phyloP scores from a whole-genome alignment of 2,113 vertebrate species.

The Hippotragus niger region DNA sequence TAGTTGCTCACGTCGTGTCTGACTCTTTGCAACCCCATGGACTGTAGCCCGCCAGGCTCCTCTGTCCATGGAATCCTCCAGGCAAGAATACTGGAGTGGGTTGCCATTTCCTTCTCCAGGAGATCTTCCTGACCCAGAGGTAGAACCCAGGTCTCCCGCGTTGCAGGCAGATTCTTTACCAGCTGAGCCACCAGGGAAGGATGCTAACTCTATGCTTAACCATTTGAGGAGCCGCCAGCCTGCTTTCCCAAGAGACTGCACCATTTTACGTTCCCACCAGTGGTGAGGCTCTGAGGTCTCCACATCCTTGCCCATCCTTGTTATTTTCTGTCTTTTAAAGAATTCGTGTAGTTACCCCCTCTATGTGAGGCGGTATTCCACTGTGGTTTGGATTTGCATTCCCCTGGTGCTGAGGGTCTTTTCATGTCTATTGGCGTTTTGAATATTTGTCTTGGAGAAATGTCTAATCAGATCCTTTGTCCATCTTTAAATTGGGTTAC shows the following conservation, averaged over 20 bases:
- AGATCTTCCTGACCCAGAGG: background rate
- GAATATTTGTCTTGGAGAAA: background rate
- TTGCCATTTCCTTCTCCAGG: background rate
- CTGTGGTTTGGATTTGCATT: background rate
- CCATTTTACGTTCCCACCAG: background rate
- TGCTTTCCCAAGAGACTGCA: background rate
- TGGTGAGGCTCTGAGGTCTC: background rate
- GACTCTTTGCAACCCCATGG: background rate
- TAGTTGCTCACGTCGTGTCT: background rate
- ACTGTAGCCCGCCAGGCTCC: background rate
- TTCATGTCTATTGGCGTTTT: background rate
- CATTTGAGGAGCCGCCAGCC: background rate
- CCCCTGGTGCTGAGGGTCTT: background rate
- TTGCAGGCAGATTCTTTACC: background rate
- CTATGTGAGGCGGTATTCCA: background rate
- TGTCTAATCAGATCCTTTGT: background rate
- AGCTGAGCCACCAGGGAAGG: background rate
- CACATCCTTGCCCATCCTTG: background rate
- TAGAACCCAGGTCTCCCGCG: background rate
- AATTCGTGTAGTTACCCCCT: accelerated
- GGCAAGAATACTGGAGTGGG: background rate
- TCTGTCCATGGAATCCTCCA: background rate
- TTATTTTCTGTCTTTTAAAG: background rate
- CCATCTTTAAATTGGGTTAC: background rate
- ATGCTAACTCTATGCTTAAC: background rate